Evolutionary conservation across 2,797 vertebrate genomes (phyloP).

Genomic region (Erithacus rubecula): DNA sequence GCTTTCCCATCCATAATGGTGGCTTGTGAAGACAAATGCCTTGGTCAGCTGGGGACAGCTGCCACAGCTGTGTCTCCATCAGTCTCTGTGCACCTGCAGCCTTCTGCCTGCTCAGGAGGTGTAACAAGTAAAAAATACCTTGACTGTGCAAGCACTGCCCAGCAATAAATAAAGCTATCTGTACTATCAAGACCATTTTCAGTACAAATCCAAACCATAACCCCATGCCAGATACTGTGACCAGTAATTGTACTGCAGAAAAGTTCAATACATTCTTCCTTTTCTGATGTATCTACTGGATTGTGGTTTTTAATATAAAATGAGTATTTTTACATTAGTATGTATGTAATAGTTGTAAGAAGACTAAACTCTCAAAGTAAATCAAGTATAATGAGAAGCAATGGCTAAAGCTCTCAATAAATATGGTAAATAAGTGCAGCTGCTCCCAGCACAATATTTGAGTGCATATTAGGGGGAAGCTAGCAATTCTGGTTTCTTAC

Average conservation of each 20-base stretch:
- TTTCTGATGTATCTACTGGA: neutral
- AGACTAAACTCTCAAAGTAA: neutral
- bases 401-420: neutral
- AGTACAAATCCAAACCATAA: neutral
- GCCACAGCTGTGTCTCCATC: neutral
- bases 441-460: neutral
- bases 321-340: neutral
- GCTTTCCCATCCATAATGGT: rapidly evolving
- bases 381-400: neutral
- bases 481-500: neutral
- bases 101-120: rapidly evolving
- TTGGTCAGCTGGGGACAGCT: neutral
- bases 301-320: neutral
- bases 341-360: neutral
- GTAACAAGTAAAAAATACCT: neutral
- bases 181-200: neutral
- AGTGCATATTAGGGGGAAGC: neutral
- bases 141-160: neutral
- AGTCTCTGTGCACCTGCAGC: neutral
- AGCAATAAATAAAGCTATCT: neutral
- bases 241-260: neutral
- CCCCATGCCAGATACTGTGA: neutral
- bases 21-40: neutral
- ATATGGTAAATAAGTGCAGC: neutral
- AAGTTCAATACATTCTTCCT: neutral